These are phyloP conservation scores for Hesperophylax magnus DNA, from an alignment of 1,140 invertebrate species.

Conservation along the genomic window DNA sequence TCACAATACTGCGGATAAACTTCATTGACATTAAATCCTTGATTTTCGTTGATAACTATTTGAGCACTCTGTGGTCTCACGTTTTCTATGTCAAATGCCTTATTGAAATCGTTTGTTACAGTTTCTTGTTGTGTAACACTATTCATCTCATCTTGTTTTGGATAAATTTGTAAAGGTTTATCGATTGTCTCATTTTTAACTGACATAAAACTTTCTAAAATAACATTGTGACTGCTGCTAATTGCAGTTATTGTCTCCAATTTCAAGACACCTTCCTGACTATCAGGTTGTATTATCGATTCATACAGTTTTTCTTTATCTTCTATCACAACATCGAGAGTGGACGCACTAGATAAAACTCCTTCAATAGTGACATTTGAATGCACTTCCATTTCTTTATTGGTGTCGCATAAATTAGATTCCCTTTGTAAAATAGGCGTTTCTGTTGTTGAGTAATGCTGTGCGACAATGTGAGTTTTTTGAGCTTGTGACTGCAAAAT, in stretches of 20 bases:
- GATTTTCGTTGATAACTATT: constrained; percentile 45
- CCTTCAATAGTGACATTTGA: constrained; percentile 39
- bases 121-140: constrained; percentile 51
- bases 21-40: constrained; percentile 44
- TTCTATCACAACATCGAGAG: constrained; percentile 34
- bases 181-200: neutral
- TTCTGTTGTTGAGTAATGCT: constrained; percentile 46
- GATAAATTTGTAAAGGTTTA: constrained; percentile 31
- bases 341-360: constrained; percentile 36
- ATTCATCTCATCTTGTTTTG: constrained; percentile 39
- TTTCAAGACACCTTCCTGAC: constrained; percentile 26
- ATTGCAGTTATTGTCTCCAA: constrained; percentile 46
- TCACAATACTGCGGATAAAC: constrained; percentile 44
- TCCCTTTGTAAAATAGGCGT: constrained; percentile 42
- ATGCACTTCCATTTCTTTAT: neutral
- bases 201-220: constrained; percentile 36
- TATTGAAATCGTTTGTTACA: constrained; percentile 17
- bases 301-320: constrained; percentile 45
- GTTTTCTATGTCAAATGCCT: constrained; percentile 35
- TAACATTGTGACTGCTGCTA: constrained; percentile 30
- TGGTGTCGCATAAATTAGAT: constrained; percentile 7
- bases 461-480: constrained; percentile 59
- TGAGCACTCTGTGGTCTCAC: constrained; percentile 22
- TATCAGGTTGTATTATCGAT: constrained; percentile 15
- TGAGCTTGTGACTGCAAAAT: constrained; percentile 63